A percentile compares a stretch with the other conserved stretches of the same genome.
These are phyloP conservation scores for Drosophila carrolli DNA, from an alignment of 1,140 invertebrate species.

Conservation along the genomic window DNA sequence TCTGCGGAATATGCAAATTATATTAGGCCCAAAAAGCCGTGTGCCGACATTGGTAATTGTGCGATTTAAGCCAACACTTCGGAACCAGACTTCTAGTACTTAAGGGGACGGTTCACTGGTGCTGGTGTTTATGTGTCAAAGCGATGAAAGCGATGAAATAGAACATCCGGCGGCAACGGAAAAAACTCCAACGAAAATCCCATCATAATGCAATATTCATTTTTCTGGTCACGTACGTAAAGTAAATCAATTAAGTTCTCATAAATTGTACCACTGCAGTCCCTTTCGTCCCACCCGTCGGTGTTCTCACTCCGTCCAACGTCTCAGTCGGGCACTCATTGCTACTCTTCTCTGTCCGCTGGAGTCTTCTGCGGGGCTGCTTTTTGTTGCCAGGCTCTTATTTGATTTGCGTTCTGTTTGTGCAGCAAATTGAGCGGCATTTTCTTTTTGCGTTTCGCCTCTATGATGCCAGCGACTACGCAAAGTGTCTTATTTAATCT, in stretches of 20 bases:
- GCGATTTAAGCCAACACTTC: slow-evolving; percentile 47
- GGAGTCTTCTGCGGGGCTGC: slow-evolving; percentile 15
- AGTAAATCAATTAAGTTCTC: slow-evolving; percentile 84
- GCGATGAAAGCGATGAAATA: slow-evolving; percentile 74
- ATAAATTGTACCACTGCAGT: slow-evolving; percentile 79
- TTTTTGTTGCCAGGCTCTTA: slow-evolving; percentile 54
- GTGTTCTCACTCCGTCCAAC: neutral
- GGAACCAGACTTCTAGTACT: slow-evolving; percentile 10
- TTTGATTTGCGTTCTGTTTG: slow-evolving; percentile 74
- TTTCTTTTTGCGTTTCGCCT: slow-evolving; percentile 53
- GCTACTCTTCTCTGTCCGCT: slow-evolving; percentile 6
- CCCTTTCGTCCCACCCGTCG: neutral
- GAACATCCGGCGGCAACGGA: slow-evolving; percentile 60
- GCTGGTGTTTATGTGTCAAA: slow-evolving; percentile 38
- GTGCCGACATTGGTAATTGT: slow-evolving; percentile 55
- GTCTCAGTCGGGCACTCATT: slow-evolving; percentile 16
- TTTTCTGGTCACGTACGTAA: slow-evolving; percentile 83
- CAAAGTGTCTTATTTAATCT: slow-evolving; percentile 50
- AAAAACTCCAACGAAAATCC: slow-evolving; percentile 72
- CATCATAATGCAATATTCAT: slow-evolving; percentile 83
- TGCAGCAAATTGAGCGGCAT: slow-evolving; percentile 75
- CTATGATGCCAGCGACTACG: neutral
- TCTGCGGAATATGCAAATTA: slow-evolving; percentile 38
- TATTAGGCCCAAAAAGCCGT: slow-evolving; percentile 30
- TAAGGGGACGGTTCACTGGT: slow-evolving; percentile 1